phyloP scores from a whole-genome alignment of 2,113 vertebrate genomes.

The Mormyrus iriodes region DNA sequence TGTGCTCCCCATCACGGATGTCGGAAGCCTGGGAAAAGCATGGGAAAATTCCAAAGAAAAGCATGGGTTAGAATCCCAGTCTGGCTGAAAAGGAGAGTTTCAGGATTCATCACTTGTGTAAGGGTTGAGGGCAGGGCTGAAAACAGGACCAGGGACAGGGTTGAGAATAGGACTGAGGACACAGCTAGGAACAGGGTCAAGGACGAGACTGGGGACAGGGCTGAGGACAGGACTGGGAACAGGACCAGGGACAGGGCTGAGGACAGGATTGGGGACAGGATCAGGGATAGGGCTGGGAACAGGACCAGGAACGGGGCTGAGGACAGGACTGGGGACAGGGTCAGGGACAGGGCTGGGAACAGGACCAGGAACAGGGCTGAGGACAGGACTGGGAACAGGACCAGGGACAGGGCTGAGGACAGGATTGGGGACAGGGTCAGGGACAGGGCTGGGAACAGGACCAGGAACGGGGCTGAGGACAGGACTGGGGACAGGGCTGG shows the following conservation, averaged over 20 bases:
- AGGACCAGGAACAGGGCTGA: too few relatives aligned
- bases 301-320: too few relatives aligned
- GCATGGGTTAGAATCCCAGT: neutral
- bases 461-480: too few relatives aligned
- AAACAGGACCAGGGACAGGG: neutral
- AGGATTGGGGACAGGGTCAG: too few relatives aligned
- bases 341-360: too few relatives aligned
- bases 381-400: neutral
- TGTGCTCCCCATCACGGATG: slow-evolving; percentile 70
- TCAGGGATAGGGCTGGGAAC: neutral
- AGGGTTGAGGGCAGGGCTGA: neutral
- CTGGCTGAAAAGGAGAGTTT: neutral
- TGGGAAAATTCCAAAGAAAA: neutral
- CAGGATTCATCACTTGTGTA: neutral
- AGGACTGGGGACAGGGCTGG: too few relatives aligned
- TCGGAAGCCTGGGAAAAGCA: slow-evolving; percentile 68
- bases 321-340: too few relatives aligned
- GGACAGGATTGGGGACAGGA: neutral
- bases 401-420: too few relatives aligned
- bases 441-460: too few relatives aligned
- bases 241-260: neutral
- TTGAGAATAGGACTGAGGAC: neutral
- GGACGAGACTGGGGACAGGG: neutral
- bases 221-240: neutral
- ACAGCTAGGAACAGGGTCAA: neutral